phyloP scores from a whole-genome alignment of 2,888 invertebrate species.

The Meiosimyza platycephala region DNA sequence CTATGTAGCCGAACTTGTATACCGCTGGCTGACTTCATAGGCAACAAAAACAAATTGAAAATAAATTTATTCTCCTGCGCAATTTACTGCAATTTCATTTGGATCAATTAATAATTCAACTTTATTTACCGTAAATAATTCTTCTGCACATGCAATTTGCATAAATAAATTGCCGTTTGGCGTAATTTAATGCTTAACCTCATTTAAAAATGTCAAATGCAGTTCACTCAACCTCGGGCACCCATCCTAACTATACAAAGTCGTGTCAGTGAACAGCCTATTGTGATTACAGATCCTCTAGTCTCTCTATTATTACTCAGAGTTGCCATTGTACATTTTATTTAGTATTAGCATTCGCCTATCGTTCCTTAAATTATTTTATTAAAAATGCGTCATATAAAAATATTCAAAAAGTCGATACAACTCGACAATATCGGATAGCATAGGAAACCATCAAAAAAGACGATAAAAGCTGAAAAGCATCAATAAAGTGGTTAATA shows the following conservation, averaged over 20 bases:
- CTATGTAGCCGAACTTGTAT: too few relatives aligned
- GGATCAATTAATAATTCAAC: conserved; percentile 28
- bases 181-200: conserved; percentile 48
- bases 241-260: conserved; percentile 1
- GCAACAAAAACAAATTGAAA: too few relatives aligned
- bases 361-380: too few relatives aligned
- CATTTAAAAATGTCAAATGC: conserved; percentile 59
- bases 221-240: conserved; percentile 35
- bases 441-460: too few relatives aligned
- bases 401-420: too few relatives aligned
- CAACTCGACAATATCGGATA: too few relatives aligned
- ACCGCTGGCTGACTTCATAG: too few relatives aligned
- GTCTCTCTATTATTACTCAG: neutral
- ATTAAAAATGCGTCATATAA: too few relatives aligned
- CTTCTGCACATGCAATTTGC: conserved; percentile 56
- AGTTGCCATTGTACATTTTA: too few relatives aligned
- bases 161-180: conserved; percentile 50
- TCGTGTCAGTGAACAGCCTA: neutral
- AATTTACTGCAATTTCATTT: conserved; percentile 22
- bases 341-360: too few relatives aligned
- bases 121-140: conserved; percentile 58
- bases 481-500: too few relatives aligned
- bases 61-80: neutral
- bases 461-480: too few relatives aligned
- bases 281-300: neutral